Evolutionary conservation across 2,888 invertebrate species (phyloP), one percentile per base, ranked within the genome.

Genomic region (Sarcophaga variegata): DNA sequence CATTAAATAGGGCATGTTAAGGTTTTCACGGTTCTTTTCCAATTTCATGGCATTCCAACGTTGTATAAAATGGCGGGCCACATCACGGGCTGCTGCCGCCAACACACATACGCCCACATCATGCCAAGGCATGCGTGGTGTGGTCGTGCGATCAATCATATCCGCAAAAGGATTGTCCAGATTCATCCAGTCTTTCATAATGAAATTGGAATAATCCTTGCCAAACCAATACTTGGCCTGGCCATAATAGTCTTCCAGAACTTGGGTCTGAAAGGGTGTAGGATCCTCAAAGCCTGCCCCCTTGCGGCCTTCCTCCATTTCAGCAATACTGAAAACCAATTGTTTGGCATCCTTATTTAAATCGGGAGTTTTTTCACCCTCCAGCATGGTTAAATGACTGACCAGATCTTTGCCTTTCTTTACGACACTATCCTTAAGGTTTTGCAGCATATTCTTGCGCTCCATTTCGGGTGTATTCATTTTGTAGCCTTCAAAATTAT

Each of bases 91-190:
- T 0, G 97, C 95, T 3, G 96, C 95, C 1, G 97, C 98, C 90
- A 96, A 96, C 0, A 99, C 96, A 91, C 97, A 95, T 20, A 96
- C 95, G 3, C 97, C 98, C 76, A 99, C 95, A 94, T 99, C 99
- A 92, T 99, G 99, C 99, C 99, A 99, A 3, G 99, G 99, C 98
- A 99, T 99, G 89, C 99, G 95, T 0, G 98, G 98, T 3, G 97
- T 98, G 64, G 96, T 96, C 76, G 95, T 95, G 63, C 99, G 95
- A 92, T 99, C 97, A 63, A 99, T 97, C 89, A 97, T 95, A 95
- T 99, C 99, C 95, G 94, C 90, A 93, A 94, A 88, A 0, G 99
- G 99, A 89, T 96, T 95, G 91, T 98, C 97, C 86, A 99, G 95
- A 93, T 97, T 96, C 86, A 96, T 96, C 93, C 99, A 98, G 94